Evolutionary conservation across 2,888 invertebrate genomes (phyloP).

Genomic region (Silvanus unidentatus): DNA sequence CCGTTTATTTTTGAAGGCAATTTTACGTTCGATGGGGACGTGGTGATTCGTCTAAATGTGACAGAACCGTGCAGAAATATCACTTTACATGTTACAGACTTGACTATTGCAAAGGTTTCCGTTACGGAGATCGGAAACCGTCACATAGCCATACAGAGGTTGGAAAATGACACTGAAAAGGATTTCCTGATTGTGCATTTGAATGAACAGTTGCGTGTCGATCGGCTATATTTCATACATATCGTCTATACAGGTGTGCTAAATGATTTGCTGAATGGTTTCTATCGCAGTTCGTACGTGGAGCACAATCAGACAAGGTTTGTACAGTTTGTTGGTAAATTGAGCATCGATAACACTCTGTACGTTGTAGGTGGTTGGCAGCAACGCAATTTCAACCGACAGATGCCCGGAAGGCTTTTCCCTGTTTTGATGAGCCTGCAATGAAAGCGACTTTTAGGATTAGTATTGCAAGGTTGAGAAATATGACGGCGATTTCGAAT

Average conservation of each 20-base stretch:
- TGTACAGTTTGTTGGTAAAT: conserved; percentile 22
- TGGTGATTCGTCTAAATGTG: conserved; percentile 58
- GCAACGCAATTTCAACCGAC: conserved; percentile 79
- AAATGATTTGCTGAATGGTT: conserved; percentile 71
- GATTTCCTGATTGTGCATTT: conserved; percentile 67
- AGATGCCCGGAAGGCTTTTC: conserved; percentile 75
- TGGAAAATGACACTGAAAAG: conserved; percentile 53
- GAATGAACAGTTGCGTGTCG: conserved; percentile 52
- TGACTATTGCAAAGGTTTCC: conserved; percentile 54
- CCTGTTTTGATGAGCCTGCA: conserved; percentile 83
- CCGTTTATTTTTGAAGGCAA: conserved; percentile 70
- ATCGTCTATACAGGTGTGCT: conserved; percentile 66
- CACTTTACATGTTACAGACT: conserved; percentile 68
- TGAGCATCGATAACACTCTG: background rate
- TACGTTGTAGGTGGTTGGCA: conserved; percentile 64
- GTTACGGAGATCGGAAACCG: conserved; percentile 19
- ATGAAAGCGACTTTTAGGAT: conserved; percentile 75
- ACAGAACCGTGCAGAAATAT: conserved; percentile 58
- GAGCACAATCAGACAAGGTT: conserved; percentile 65
- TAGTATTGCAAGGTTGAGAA: conserved; percentile 63
- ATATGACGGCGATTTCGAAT: conserved; percentile 73
- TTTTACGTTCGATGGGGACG: conserved; percentile 72
- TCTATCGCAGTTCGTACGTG: conserved; percentile 76
- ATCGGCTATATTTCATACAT: conserved; percentile 53
- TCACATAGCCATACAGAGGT: conserved; percentile 19